Percentiles rank a stretch among this genome's conserved stretches.
Evolutionary conservation across 2,797 vertebrate species (phyloP).

Genomic region (Acridotheres tristis): DNA sequence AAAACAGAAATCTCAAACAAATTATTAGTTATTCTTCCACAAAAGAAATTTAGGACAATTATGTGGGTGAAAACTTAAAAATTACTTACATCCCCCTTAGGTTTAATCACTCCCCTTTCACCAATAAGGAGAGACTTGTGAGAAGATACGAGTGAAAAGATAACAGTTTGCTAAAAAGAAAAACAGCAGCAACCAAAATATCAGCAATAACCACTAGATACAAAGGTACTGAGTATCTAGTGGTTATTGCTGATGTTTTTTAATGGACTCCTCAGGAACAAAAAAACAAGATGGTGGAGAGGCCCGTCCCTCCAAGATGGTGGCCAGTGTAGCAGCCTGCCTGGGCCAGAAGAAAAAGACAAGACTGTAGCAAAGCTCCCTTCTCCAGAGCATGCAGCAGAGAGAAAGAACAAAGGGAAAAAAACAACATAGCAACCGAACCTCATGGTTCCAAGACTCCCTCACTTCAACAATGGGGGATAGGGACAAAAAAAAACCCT

Average conservation of each 20-base stretch:
- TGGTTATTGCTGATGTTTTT: no score
- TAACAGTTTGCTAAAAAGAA: background rate
- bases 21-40: background rate
- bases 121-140: background rate
- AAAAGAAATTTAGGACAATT: background rate
- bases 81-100: background rate
- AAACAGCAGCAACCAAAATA: background rate
- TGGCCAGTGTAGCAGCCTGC: background rate
- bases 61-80: background rate
- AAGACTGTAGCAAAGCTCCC: accelerated
- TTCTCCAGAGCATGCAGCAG: background rate
- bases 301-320: background rate
- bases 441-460: background rate
- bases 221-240: no score
- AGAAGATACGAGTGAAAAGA: background rate
- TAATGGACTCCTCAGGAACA: accelerated
- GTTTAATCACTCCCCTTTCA: background rate
- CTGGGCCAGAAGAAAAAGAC: background rate
- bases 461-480: no score
- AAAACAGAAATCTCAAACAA: background rate
- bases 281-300: background rate
- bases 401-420: background rate
- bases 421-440: accelerated
- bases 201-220: no score
- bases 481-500: background rate